phyloP scores from a whole-genome alignment of 1,140 invertebrate species.

The Aphelenchoides avenae region DNA sequence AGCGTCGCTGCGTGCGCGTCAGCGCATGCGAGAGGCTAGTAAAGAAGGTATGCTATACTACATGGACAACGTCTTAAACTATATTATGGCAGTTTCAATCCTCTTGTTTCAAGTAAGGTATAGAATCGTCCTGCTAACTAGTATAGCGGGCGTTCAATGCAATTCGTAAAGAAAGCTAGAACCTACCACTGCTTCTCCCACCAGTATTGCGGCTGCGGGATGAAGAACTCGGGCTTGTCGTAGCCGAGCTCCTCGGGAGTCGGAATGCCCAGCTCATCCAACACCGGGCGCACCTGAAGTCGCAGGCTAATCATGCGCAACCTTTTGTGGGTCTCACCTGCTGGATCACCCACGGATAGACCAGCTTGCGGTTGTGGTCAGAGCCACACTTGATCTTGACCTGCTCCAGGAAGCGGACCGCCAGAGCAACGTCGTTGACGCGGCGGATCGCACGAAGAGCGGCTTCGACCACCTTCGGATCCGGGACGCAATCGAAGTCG shows the following conservation, averaged over 20 bases:
- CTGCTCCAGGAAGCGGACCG: constrained; percentile 84
- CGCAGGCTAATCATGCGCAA: too few relatives aligned
- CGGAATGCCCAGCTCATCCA: constrained; percentile 84
- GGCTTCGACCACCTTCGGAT: constrained; percentile 84
- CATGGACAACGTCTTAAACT: too few relatives aligned
- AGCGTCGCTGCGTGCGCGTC: too few relatives aligned
- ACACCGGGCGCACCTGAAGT: constrained; percentile 69
- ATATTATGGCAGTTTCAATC: too few relatives aligned
- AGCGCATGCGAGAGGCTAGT: too few relatives aligned
- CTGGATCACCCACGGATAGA: constrained; percentile 54
- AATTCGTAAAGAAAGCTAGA: not conserved
- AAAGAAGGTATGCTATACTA: too few relatives aligned
- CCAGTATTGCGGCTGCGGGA: constrained; percentile 56
- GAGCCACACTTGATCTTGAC: constrained; percentile 82
- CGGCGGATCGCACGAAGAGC: constrained; percentile 84
- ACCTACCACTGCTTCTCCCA: constrained; percentile 52
- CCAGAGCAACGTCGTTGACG: constrained; percentile 86
- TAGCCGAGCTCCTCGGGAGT: constrained; percentile 93
- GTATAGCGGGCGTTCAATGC: too few relatives aligned
- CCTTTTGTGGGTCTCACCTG: constrained; percentile 38
- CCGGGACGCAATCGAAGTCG: constrained; percentile 74
- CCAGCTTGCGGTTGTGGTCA: constrained; percentile 60
- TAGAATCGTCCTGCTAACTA: too few relatives aligned
- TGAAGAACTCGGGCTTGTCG: constrained; percentile 84
- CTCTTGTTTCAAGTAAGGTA: too few relatives aligned